These are phyloP conservation scores for Tragelaphus oryx DNA, from an alignment of 2,797 vertebrate genomes.

Conservation along the genomic window DNA sequence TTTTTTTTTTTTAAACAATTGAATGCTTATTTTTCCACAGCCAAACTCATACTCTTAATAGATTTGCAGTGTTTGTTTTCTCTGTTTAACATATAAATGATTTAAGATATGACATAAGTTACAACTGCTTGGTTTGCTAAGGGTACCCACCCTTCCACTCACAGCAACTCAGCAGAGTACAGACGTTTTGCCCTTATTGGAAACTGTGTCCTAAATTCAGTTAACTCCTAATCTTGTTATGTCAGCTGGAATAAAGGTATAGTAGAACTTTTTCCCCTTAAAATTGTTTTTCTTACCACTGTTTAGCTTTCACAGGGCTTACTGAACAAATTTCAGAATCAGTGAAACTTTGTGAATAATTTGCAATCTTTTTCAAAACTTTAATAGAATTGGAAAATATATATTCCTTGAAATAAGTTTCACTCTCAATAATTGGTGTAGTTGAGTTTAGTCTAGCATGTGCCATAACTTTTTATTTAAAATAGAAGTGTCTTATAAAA, in stretches of 20 bases:
- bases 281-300: neutral
- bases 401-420: conserved; percentile 13
- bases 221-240: neutral
- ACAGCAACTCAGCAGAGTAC: neutral
- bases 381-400: neutral
- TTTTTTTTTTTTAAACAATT: neutral
- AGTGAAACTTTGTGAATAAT: neutral
- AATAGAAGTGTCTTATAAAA: conserved; percentile 16
- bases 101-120: neutral
- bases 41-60: neutral
- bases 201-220: neutral
- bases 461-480: conserved; percentile 11
- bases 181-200: neutral
- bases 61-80: neutral
- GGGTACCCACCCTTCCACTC: neutral
- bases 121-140: neutral
- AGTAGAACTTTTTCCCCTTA: neutral
- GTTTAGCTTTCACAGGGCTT: neutral
- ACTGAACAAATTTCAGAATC: neutral
- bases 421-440: neutral
- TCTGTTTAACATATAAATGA: neutral
- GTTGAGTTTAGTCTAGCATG: neutral
- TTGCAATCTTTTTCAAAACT: neutral
- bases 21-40: neutral
- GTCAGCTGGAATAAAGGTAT: neutral